A percentile compares a stretch with the other conserved stretches of the same genome.
Conservation (phyloP, 2,113 vertebrate genomes). For the Cnemophilus loriae region DNA sequence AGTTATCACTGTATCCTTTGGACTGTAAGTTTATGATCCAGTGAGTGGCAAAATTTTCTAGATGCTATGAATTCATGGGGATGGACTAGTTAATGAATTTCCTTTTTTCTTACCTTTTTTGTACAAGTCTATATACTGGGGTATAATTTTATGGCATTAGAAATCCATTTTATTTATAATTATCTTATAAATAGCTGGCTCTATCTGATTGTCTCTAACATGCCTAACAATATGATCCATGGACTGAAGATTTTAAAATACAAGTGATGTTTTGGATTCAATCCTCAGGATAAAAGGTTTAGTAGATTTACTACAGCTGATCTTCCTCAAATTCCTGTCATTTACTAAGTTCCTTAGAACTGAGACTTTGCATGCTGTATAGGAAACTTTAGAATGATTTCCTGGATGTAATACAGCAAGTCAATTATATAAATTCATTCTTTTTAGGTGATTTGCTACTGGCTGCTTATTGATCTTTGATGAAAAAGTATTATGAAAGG, state of each 20-base stretch:
- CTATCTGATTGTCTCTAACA: background rate
- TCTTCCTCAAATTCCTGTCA: background rate
- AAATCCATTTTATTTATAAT: background rate
- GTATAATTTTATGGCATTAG: background rate
- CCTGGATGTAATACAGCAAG: background rate
- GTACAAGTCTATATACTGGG: background rate
- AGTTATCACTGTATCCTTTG: background rate
- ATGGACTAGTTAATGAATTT: background rate
- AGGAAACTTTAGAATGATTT: background rate
- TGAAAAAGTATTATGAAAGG: conserved; percentile 20
- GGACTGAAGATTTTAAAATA: background rate
- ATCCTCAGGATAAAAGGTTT: background rate
- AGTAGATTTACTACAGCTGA: background rate
- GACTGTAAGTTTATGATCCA: background rate
- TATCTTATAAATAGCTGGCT: background rate
- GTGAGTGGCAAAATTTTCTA: background rate
- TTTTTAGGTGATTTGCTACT: conserved; percentile 23
- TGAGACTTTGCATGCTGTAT: background rate
- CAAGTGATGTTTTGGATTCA: background rate
- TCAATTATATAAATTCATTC: conserved; percentile 19
- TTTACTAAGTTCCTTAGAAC: background rate
- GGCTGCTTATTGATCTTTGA: conserved; percentile 32
- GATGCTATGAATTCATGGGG: background rate
- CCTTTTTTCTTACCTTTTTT: background rate
- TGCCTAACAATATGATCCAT: background rate